These are phyloP conservation scores for Ormyrus labotus DNA, from an alignment of 2,888 invertebrate genomes.

Conservation along the genomic window DNA sequence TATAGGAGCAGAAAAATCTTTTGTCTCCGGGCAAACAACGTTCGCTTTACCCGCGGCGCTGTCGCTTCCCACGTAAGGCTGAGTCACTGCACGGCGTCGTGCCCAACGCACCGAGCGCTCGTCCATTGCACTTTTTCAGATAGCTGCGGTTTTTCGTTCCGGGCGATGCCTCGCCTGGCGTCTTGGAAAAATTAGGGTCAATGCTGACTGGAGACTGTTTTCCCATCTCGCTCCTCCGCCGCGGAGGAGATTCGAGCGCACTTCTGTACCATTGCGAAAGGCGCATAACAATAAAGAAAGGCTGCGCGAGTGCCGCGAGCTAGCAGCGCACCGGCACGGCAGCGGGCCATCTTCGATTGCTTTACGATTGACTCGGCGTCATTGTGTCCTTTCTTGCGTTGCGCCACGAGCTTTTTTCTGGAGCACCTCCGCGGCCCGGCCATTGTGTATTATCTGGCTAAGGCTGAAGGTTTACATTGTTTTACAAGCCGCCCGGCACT, in stretches of 20 bases:
- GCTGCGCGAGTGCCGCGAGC: constrained; percentile 3
- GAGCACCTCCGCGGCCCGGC: constrained; percentile 4
- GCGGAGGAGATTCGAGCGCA: neutral
- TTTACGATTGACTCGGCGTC: neutral
- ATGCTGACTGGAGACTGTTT: neutral
- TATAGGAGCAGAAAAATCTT: too few relatives aligned
- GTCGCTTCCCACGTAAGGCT: too few relatives aligned
- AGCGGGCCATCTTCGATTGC: constrained; percentile 17
- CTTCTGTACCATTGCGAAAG: constrained; percentile 37
- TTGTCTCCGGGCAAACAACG: too few relatives aligned
- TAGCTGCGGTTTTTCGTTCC: constrained; percentile 12
- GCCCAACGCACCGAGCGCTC: too few relatives aligned
- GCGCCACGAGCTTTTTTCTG: constrained; percentile 26
- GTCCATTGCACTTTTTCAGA: neutral
- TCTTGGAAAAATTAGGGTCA: constrained; percentile 47
- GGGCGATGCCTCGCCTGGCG: neutral
- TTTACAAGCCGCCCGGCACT: neutral
- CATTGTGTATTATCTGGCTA: constrained; percentile 8
- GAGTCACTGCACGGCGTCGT: too few relatives aligned
- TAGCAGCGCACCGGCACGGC: neutral
- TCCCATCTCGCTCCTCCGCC: neutral
- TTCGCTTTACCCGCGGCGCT: too few relatives aligned
- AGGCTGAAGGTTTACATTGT: constrained; percentile 32
- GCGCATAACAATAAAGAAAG: constrained; percentile 45
- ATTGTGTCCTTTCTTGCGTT: constrained; percentile 10